Evolutionary conservation across 1,140 invertebrate genomes (phyloP).

Genomic region (Tetramorium simillimum): DNA sequence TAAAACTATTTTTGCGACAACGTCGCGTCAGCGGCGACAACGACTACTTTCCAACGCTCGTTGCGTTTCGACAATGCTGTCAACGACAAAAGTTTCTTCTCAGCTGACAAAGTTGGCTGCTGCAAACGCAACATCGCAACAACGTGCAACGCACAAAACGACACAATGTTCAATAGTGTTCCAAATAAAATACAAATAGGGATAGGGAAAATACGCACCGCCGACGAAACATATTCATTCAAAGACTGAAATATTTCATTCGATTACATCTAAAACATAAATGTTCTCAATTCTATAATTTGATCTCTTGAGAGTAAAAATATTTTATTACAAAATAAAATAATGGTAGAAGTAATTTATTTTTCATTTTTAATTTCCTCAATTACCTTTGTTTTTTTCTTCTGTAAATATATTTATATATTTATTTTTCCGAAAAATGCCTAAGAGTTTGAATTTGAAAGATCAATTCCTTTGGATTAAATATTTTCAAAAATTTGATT

Average conservation of each 20-base stretch:
- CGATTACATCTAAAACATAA: not conserved
- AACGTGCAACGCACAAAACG: not conserved
- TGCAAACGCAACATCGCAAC: not conserved
- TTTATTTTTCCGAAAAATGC: not conserved
- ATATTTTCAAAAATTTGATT: not conserved
- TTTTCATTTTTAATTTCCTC: not conserved
- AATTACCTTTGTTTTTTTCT: not conserved
- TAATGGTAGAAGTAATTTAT: not conserved
- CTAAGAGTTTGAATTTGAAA: not conserved
- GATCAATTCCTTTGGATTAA: not conserved
- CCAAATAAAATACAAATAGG: not conserved
- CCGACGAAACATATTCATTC: not conserved
- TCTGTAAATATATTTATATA: not conserved
- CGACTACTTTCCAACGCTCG: constrained; percentile 1
- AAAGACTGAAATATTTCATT: not conserved
- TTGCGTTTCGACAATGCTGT: constrained; percentile 41
- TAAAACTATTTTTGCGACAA: constrained; percentile 59
- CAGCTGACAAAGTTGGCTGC: constrained; percentile 18
- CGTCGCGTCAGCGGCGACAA: constrained; percentile 9
- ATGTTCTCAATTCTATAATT: not conserved
- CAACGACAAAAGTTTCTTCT: constrained; percentile 50
- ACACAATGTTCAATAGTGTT: constrained; percentile 1
- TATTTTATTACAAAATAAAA: not conserved
- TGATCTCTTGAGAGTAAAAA: not conserved
- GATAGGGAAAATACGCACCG: not conserved